phyloP scores from a whole-genome alignment of 2,888 invertebrate genomes.

The Ischnus inquisitorius region DNA sequence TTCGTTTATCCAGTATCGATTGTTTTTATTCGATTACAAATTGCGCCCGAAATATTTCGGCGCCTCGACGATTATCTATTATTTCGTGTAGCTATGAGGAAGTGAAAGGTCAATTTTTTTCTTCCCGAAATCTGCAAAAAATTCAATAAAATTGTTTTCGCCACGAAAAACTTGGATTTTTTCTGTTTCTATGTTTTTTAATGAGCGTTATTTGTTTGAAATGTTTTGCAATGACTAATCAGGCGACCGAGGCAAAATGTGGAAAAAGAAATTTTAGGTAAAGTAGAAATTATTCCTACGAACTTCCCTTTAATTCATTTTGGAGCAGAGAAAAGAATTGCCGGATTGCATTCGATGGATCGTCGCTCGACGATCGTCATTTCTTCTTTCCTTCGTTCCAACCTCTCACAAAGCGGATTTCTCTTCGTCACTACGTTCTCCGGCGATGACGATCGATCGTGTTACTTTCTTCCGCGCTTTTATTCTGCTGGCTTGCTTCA shows the following conservation, averaged over 20 bases:
- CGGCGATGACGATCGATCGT: slow-evolving; percentile 22
- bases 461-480: slow-evolving; percentile 1
- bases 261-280: too few species aligned
- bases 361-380: slow-evolving; percentile 35
- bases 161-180: too few species aligned
- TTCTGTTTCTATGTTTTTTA: too few species aligned
- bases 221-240: too few species aligned
- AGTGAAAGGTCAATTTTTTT: background rate
- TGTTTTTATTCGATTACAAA: too few species aligned
- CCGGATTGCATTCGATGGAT: background rate
- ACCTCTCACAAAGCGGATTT: background rate
- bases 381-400: slow-evolving; percentile 17
- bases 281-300: too few species aligned
- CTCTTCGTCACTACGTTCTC: background rate
- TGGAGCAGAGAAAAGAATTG: background rate
- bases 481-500: slow-evolving; percentile 8
- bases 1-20: background rate
- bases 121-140: background rate
- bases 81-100: too few species aligned
- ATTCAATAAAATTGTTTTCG: too few species aligned
- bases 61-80: too few species aligned
- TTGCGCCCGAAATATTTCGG: too few species aligned
- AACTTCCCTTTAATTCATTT: background rate
- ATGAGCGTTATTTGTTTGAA: too few species aligned
- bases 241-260: too few species aligned